Base-by-base conservation (phyloP, 2,113 vertebrate species). In the Eleginops maclovinus region DNA sequence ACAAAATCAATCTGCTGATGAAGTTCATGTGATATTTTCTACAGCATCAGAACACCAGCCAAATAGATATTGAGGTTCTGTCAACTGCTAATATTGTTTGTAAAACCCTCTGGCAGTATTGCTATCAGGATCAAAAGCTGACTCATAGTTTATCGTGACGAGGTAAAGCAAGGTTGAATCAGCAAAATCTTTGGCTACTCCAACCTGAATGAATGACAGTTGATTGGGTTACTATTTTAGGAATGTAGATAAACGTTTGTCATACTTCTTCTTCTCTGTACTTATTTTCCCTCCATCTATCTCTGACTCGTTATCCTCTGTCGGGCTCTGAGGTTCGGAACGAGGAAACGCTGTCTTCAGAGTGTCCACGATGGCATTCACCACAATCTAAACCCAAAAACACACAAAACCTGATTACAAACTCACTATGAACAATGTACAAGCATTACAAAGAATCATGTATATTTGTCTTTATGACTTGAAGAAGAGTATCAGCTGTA, bases 271-370 rank as follows among this genome's bases (percentile, higher is more conserved):
- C 89, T 96, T 98, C 0, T 99, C 97, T 0, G 69, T 17, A 62
- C 88, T 87, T 4, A 94, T 44, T 55, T 95, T 99, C 46, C 91
- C 62, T 65, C 86, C 95, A 43, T 98, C 97, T 41, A 94, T 83
- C 75, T 98, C 98, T 0, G 86, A 84, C 12, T 98, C 97, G 0
- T 84, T 86, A 1, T 99, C 98, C 21, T 99, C 98, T 0, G 97
- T 99, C 2, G 97, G 98, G 79, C 98, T 99, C 90, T 98, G 98
- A 9, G 96, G 96, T 76, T 99, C 97, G 5, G 97, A 97, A 64
- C 96, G 96, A 78, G 98, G 98, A 82, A 99, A 99, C 0, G 97
- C 98, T 0, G 97, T 99, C 94, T 99, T 99, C 92, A 99, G n/a
- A 0, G 98, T 98, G 84, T 98, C 98, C 90, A 99, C 96, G 0